phyloP scores from a whole-genome alignment of 2,888 invertebrate species.

The Polymixis lichenea region DNA sequence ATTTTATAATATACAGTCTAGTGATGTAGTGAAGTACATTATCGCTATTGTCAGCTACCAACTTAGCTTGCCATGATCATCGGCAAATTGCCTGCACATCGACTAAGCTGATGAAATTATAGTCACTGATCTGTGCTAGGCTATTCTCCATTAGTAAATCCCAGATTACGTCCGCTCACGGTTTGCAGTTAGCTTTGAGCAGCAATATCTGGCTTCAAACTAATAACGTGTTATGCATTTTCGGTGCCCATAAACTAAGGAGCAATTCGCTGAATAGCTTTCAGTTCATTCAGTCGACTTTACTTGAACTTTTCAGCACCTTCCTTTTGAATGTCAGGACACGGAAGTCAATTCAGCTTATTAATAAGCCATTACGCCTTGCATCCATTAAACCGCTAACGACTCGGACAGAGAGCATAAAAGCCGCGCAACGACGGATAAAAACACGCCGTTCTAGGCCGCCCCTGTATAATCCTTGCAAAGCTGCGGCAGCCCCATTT shows the following conservation, averaged over 20 bases:
- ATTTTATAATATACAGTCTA: too few relatives aligned
- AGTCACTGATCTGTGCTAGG: constrained; percentile 21
- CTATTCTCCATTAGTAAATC: constrained; percentile 38
- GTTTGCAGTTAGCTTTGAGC: constrained; percentile 28
- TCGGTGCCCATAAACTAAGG: neutral
- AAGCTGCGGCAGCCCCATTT: constrained; percentile 72
- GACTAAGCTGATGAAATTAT: constrained; percentile 38
- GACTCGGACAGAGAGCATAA: constrained; percentile 56
- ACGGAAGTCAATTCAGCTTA: constrained; percentile 43
- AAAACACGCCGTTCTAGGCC: constrained; percentile 62
- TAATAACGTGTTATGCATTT: constrained; percentile 7
- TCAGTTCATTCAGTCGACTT: neutral
- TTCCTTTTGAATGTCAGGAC: constrained; percentile 9
- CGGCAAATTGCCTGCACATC: constrained; percentile 12
- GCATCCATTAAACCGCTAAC: constrained; percentile 62
- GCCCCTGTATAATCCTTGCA: constrained; percentile 72
- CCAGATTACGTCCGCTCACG: constrained; percentile 20
- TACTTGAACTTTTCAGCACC: neutral
- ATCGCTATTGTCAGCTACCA: neutral
- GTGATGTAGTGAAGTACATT: neutral
- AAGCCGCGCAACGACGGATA: constrained; percentile 55
- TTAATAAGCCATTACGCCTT: constrained; percentile 53
- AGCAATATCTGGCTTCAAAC: constrained; percentile 23
- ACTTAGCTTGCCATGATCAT: constrained; percentile 7
- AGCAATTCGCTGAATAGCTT: neutral